Percentiles rank a stretch among this genome's conserved stretches.
Conservation (phyloP, 2,113 vertebrate species). For the Potamarius usumacintae region DNA sequence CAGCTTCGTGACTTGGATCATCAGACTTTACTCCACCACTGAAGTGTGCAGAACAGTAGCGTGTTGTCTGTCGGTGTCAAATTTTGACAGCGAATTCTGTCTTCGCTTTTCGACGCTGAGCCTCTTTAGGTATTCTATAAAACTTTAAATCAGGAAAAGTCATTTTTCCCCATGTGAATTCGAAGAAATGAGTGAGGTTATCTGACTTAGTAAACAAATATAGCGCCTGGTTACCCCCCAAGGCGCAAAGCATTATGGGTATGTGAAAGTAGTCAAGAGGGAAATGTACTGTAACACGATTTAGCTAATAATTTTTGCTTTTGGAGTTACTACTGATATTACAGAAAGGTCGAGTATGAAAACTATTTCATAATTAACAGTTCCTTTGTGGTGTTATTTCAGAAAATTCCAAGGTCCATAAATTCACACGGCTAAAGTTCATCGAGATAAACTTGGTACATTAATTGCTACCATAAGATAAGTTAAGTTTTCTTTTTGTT, state of each 20-base stretch:
- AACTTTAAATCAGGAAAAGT: too few species aligned
- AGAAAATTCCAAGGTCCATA: not conserved
- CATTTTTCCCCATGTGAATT: too few species aligned
- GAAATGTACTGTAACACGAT: not conserved
- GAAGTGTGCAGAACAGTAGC: too few species aligned
- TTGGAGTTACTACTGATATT: not conserved
- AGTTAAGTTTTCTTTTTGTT: not conserved
- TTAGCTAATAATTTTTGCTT: not conserved
- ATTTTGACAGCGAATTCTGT: too few species aligned
- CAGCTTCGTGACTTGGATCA: too few species aligned
- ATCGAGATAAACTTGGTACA: not conserved
- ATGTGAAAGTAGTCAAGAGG: too few species aligned
- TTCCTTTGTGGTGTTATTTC: not conserved
- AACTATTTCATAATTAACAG: not conserved
- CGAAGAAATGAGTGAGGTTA: too few species aligned
- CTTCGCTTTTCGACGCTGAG: too few species aligned
- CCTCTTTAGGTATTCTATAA: too few species aligned
- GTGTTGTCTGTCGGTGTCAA: too few species aligned
- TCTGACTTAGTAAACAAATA: too few species aligned
- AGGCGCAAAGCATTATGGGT: not conserved
- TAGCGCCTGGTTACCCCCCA: not conserved
- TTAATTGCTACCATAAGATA: not conserved
- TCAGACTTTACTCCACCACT: too few species aligned
- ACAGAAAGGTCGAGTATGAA: not conserved
- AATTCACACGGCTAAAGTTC: not conserved